These are phyloP conservation scores for Phataginus tricuspis DNA, from an alignment of 2,797 vertebrate genomes.

Conservation along the genomic window DNA sequence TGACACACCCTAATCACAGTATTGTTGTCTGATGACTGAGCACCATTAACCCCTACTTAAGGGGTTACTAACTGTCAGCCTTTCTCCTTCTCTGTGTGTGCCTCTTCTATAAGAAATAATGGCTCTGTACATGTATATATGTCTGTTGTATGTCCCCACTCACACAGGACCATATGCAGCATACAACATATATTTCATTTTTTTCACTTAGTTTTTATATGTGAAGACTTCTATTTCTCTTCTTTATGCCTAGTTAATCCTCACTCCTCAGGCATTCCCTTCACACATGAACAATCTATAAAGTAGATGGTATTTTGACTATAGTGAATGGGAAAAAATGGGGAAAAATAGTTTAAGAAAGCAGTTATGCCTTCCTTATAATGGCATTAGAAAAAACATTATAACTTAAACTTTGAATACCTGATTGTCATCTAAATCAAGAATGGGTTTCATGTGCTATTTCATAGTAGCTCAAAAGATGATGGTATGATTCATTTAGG, in stretches of 20 bases:
- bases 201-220: background rate
- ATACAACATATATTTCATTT: background rate
- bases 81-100: background rate
- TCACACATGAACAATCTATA: background rate
- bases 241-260: slow-evolving; percentile 6
- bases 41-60: background rate
- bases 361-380: slow-evolving; percentile 9
- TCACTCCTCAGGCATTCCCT: background rate
- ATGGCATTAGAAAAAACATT: slow-evolving; percentile 32
- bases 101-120: slow-evolving; percentile 33
- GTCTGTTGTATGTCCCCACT: background rate
- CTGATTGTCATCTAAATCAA: slow-evolving; percentile 44
- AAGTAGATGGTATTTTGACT: background rate
- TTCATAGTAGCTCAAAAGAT: slow-evolving; percentile 44
- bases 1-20: background rate
- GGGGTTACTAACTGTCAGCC: background rate
- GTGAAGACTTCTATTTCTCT: background rate
- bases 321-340: background rate
- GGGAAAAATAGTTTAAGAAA: slow-evolving; percentile 25
- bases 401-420: slow-evolving; percentile 40
- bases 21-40: background rate
- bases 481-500: slow-evolving; percentile 45
- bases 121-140: background rate
- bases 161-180: background rate
- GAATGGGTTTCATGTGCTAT: background rate